Percentiles rank a stretch among this genome's conserved stretches.
These are phyloP conservation scores for Echiichthys vipera DNA, from an alignment of 2,797 vertebrate species.

Conservation along the genomic window DNA sequence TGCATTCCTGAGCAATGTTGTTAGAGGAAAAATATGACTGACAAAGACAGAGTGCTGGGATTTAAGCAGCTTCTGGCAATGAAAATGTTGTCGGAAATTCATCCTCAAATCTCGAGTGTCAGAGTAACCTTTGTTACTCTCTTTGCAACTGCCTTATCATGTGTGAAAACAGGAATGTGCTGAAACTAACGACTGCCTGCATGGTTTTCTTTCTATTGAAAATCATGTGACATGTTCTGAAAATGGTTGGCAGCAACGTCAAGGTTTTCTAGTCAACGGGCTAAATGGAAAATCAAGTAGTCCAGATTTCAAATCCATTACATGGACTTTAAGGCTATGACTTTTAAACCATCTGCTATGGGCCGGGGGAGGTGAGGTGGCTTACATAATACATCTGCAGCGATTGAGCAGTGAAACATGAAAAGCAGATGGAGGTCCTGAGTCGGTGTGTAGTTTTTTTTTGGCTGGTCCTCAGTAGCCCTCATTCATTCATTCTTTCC, in stretches of 20 bases:
- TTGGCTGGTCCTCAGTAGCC: slow-evolving; percentile 17
- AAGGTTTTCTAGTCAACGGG: not conserved
- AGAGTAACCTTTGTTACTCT: not conserved
- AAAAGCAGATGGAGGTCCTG: slow-evolving; percentile 65
- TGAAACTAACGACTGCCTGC: not conserved
- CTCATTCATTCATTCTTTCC: slow-evolving; percentile 43
- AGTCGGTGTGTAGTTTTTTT: slow-evolving; percentile 16
- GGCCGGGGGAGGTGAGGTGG: slow-evolving; percentile 32
- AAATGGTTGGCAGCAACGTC: not conserved
- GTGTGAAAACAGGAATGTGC: slow-evolving; percentile 2
- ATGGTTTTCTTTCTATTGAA: not conserved
- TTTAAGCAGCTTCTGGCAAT: not conserved
- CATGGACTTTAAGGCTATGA: slow-evolving; percentile 17
- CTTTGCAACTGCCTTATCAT: not conserved
- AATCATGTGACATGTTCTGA: slow-evolving; percentile 1
- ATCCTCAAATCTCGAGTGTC: not conserved
- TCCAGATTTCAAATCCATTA: slow-evolving; percentile 37
- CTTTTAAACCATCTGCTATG: slow-evolving; percentile 61
- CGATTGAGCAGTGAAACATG: slow-evolving; percentile 39
- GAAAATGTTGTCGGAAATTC: slow-evolving; percentile 2
- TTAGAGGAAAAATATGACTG: not conserved
- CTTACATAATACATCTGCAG: slow-evolving; percentile 58
- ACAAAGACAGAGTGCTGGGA: not conserved
- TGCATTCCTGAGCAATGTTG: not conserved
- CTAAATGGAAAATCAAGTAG: not conserved